Evolutionary conservation across 1,140 invertebrate genomes (phyloP), one percentile per base, ranked within the genome.

Genomic region (Tetramorium simillimum): DNA sequence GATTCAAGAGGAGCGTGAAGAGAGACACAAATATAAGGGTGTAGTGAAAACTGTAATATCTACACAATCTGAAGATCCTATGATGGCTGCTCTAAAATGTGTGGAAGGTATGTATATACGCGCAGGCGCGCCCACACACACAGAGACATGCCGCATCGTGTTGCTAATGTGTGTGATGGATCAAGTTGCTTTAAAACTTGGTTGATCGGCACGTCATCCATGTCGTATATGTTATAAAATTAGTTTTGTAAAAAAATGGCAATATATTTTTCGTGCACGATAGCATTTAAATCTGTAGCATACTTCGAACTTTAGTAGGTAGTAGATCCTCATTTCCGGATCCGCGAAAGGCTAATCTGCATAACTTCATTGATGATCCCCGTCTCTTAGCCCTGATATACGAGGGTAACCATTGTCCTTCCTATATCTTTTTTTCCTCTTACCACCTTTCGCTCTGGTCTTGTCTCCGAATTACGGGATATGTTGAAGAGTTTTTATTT

Each of bases 1-100:
- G 95, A 99, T 99, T 80, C 99, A 99, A 96, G 98, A 99, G 95
- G 99, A 99, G 94, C 96, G 99, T 85, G 98, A 99, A 94, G 99
- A 99, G 93, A 96, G 99, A n/a, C 98, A 99, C 95, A 98, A 98
- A 92, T 98, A 98, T 88, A 98, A 98, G 95, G 96, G 96, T n/a
- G 96, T 96, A 67, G 93, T 97, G 0, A 95, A 96, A 91, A 95
- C 93, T 46, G 95, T 94, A 37, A 88, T 94, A 24, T 88, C 93
- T 6, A 85, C 92, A 0, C 92, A 94, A 81, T 90, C 88, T 6
- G 95, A 95, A 67, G 95, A 95, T 90, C 93, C 94, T 9, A 95
- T 95, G 94, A 60, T 95, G 63, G 94, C 95, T 60, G 94, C 95
- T 28, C 86, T 95, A 72, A 95, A 95, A 92, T 95, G 93, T 70